These are phyloP conservation scores for Xenops minutus DNA, from an alignment of 2,797 vertebrate genomes.

Conservation along the genomic window DNA sequence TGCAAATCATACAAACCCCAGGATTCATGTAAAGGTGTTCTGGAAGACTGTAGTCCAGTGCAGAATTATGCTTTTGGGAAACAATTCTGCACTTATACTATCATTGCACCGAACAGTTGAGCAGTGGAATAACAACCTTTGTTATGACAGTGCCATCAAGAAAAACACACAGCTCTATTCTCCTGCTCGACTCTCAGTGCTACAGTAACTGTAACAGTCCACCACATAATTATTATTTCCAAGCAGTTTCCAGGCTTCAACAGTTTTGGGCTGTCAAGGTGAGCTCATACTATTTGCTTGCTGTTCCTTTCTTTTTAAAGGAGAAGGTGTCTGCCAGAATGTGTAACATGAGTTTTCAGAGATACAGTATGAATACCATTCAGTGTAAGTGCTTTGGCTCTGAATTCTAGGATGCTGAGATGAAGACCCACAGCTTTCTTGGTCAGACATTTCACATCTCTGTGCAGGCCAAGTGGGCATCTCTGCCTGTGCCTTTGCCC, in stretches of 20 bases:
- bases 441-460: constrained; percentile 17
- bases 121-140: neutral
- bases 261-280: neutral
- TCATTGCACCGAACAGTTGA: neutral
- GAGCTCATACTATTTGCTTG: neutral
- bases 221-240: neutral
- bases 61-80: neutral
- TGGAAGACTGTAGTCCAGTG: neutral
- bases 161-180: neutral
- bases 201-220: neutral
- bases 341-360: neutral
- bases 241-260: neutral
- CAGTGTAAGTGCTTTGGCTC: neutral
- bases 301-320: neutral
- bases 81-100: neutral
- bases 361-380: neutral
- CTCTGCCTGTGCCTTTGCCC: neutral
- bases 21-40: neutral
- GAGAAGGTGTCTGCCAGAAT: neutral
- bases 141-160: neutral
- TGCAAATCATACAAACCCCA: neutral
- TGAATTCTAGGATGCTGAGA: neutral
- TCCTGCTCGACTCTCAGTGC: rapidly evolving
- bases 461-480: neutral
- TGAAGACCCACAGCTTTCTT: neutral